Percentiles rank a stretch among this genome's conserved stretches.
These are phyloP conservation scores for Bufotes viridis DNA, from an alignment of 2,797 vertebrate species.

Conservation along the genomic window DNA sequence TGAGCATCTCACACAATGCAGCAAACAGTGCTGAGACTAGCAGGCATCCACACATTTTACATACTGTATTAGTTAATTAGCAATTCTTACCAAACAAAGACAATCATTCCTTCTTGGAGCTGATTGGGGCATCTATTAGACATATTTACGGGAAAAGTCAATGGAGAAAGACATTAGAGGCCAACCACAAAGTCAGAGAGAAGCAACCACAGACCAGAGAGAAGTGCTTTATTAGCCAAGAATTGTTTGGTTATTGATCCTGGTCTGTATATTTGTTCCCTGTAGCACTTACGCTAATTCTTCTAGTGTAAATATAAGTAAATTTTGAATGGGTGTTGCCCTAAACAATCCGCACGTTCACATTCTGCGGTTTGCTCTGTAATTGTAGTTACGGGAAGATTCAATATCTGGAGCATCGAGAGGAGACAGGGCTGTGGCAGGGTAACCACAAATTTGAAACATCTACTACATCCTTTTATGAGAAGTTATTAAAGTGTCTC, in stretches of 20 bases:
- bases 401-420: constrained; percentile 95
- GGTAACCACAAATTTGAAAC: constrained; percentile 85
- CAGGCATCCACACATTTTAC: constrained; percentile 76
- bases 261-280: constrained; percentile 97
- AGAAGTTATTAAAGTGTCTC: constrained; percentile 77
- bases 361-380: constrained; percentile 95
- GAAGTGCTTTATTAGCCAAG: constrained; percentile 99
- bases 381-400: constrained; percentile 99
- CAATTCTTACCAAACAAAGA: constrained; percentile 84
- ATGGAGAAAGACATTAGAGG: constrained; percentile 95
- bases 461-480: constrained; percentile 79
- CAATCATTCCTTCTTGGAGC: constrained; percentile 79
- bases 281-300: constrained; percentile 99
- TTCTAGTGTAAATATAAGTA: constrained; percentile 99
- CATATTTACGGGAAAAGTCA: constrained; percentile 95
- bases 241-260: constrained; percentile 98
- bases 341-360: constrained; percentile 94
- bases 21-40: constrained; percentile 53
- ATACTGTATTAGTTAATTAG: constrained; percentile 82
- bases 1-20: not conserved
- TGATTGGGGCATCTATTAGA: constrained; percentile 78
- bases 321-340: constrained; percentile 96
- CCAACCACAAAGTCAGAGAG: constrained; percentile 94
- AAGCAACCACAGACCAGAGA: constrained; percentile 91
- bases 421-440: constrained; percentile 91